Conservation (phyloP, 1,140 invertebrate genomes). For the Sarcophaga bullata region DNA sequence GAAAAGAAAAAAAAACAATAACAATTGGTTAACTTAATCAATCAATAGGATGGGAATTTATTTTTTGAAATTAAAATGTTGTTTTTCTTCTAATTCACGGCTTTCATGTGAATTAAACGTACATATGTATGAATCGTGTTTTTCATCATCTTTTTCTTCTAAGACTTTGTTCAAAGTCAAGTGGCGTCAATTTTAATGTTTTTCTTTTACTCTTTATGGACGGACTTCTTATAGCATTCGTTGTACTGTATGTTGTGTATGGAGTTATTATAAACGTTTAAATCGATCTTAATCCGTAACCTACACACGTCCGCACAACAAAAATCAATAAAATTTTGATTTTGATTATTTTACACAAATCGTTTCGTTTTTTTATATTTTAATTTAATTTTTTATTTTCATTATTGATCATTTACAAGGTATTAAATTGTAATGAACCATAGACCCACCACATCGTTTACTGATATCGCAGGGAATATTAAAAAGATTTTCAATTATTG, state of each 20-base stretch:
- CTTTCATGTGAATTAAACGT: not conserved
- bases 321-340: not conserved
- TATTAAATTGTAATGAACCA: slow-evolving; percentile 12
- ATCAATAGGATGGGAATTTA: not conserved
- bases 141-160: not conserved
- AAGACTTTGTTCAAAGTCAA: not conserved
- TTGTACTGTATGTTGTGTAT: not conserved
- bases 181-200: slow-evolving; percentile 20
- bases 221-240: too few relatives aligned
- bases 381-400: not conserved
- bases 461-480: too few relatives aligned
- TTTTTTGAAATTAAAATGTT: slow-evolving; percentile 4
- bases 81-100: not conserved
- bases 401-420: slow-evolving; percentile 1
- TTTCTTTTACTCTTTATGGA: not conserved
- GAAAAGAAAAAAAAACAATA: too few relatives aligned
- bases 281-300: not conserved
- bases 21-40: not conserved
- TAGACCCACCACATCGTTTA: not conserved
- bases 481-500: too few relatives aligned
- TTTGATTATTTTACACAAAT: too few relatives aligned
- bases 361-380: too few relatives aligned
- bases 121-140: not conserved
- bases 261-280: not conserved
- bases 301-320: not conserved